Conservation (phyloP, 2,113 vertebrate genomes). For the Zosterops lateralis region DNA sequence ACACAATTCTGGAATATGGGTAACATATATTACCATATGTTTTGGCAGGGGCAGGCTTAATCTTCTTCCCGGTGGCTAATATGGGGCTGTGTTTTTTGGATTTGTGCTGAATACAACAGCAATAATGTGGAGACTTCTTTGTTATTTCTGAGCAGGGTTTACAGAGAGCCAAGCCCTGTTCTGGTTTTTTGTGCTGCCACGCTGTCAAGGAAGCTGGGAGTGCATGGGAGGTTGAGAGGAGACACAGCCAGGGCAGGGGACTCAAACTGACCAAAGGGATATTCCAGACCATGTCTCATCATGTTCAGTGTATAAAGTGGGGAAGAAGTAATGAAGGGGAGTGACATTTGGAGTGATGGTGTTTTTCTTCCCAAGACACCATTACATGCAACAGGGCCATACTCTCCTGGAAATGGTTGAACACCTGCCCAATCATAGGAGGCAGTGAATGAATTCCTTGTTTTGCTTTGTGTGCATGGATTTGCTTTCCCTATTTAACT, state of each 20-base stretch:
- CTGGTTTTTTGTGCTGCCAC: background rate
- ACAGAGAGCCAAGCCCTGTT: background rate
- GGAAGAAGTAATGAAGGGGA: background rate
- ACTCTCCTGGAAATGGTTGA: background rate
- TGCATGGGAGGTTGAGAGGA: background rate
- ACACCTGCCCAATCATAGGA: background rate
- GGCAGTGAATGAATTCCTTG: background rate
- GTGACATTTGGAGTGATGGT: background rate
- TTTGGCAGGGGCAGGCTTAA: background rate
- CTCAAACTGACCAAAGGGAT: background rate
- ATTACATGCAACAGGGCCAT: fast-evolving
- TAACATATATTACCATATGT: background rate
- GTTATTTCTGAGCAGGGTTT: background rate
- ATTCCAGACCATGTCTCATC: background rate
- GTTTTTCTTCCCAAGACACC: background rate
- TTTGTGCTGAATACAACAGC: background rate
- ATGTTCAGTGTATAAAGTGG: background rate
- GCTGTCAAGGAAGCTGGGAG: background rate
- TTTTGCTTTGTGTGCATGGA: fast-evolving
- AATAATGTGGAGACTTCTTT: background rate
- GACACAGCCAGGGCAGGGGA: background rate
- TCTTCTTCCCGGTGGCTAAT: background rate
- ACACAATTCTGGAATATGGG: background rate
- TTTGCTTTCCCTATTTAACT: background rate
- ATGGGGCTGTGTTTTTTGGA: too few relatives aligned